Percentiles rank a stretch among this genome's conserved stretches.
phyloP scores from a whole-genome alignment of 1,140 invertebrate genomes.

The Pogonomyrmex californicus region DNA sequence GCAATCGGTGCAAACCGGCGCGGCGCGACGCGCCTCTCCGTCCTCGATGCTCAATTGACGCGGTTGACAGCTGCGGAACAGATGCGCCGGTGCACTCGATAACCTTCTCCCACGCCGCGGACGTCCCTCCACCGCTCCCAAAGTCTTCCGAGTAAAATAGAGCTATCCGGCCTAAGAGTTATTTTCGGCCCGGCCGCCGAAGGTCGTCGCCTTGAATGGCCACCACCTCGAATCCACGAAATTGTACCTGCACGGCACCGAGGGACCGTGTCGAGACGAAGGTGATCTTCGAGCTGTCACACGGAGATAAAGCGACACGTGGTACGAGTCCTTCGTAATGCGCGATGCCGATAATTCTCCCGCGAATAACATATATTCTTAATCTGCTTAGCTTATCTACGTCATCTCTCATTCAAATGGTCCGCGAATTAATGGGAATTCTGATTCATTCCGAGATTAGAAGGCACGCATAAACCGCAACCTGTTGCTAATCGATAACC shows the following conservation, averaged over 20 bases:
- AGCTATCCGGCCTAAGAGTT: constrained; percentile 19
- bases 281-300: constrained; percentile 12
- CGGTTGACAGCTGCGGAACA: constrained; percentile 55
- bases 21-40: constrained; percentile 5
- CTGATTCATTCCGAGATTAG: constrained; percentile 3
- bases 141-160: constrained; percentile 21
- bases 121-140: background rate
- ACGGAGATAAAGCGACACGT: background rate
- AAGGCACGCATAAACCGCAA: constrained; percentile 16
- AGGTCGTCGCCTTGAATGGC: constrained; percentile 53
- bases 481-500: constrained; percentile 36
- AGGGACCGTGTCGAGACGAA: background rate
- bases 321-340: background rate
- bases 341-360: background rate
- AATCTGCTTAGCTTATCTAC: too few species aligned
- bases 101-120: background rate
- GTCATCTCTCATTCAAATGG: background rate
- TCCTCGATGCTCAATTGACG: constrained; percentile 47
- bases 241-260: background rate
- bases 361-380: background rate
- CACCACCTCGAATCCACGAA: constrained; percentile 27
- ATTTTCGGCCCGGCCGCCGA: constrained; percentile 37
- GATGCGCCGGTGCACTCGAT: constrained; percentile 14
- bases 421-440: background rate
- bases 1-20: constrained; percentile 1